These are phyloP conservation scores for Apoda limacodes DNA, from an alignment of 2,888 invertebrate species.

Conservation along the genomic window DNA sequence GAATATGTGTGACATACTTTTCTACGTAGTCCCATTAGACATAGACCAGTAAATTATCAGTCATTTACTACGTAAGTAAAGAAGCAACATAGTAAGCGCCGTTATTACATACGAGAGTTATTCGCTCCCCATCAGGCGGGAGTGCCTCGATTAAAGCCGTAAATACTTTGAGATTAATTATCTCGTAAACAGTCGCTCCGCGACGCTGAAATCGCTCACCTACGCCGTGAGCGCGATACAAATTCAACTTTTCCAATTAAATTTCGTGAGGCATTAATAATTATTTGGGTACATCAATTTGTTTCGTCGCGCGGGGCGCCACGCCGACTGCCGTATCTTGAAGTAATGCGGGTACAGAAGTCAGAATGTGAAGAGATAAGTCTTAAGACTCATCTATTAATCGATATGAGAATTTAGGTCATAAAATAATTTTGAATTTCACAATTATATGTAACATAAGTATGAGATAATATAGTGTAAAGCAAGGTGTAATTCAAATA, in stretches of 20 bases:
- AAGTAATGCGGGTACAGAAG: constrained; percentile 26
- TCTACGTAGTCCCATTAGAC: too few relatives aligned
- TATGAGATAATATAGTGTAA: too few relatives aligned
- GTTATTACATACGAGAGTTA: constrained; percentile 66
- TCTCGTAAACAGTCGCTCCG: constrained; percentile 67
- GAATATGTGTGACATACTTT: too few relatives aligned
- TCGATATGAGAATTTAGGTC: too few relatives aligned
- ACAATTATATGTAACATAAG: too few relatives aligned
- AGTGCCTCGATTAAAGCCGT: constrained; percentile 68
- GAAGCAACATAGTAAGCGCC: constrained; percentile 39
- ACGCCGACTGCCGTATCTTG: constrained; percentile 42
- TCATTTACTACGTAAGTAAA: too few relatives aligned
- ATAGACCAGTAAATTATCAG: too few relatives aligned
- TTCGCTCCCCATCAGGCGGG: constrained; percentile 57
- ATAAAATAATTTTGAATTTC: too few relatives aligned
- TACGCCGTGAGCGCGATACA: constrained; percentile 41
- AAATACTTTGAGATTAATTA: constrained; percentile 71
- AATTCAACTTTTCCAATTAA: constrained; percentile 73
- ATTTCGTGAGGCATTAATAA: constrained; percentile 73
- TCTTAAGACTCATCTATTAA: too few relatives aligned
- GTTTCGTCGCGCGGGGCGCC: constrained; percentile 56
- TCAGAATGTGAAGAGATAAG: constrained; percentile 19
- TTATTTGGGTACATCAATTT: constrained; percentile 72
- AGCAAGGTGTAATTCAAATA: too few relatives aligned
- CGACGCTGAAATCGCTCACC: not conserved